A percentile compares a stretch with the other conserved stretches of the same genome.
Conservation (phyloP, 2,888 invertebrate species). For the Epinotia ramella region DNA sequence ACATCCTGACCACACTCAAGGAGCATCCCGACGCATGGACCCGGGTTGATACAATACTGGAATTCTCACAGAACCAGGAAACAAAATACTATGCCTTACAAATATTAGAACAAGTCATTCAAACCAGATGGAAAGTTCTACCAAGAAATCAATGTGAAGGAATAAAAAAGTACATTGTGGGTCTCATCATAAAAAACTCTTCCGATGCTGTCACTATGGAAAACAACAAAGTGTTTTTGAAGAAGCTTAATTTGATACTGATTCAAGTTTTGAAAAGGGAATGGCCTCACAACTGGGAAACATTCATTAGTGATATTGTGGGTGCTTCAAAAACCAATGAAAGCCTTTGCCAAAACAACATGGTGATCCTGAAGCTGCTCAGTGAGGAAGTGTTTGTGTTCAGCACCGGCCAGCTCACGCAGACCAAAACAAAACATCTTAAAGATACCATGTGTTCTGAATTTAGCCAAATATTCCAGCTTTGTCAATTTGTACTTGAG, state of each 20-base stretch:
- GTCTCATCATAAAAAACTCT: conserved; percentile 98
- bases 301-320: conserved; percentile 99
- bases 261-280: conserved; percentile 99
- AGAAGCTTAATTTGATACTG: conserved; percentile 99
- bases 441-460: conserved; percentile 99
- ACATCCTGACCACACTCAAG: conserved; percentile 96
- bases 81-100: conserved; percentile 99
- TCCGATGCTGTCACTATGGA: conserved; percentile 96
- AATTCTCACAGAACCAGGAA: conserved; percentile 98
- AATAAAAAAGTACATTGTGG: conserved; percentile 99
- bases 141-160: conserved; percentile 99
- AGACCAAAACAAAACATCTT: conserved; percentile 99
- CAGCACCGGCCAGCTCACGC: conserved; percentile 98
- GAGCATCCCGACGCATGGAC: conserved; percentile 99
- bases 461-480: conserved; percentile 98
- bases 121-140: conserved; percentile 99
- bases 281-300: conserved; percentile 99
- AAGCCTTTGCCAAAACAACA: conserved; percentile 99
- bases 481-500: conserved; percentile 99
- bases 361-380: conserved; percentile 98
- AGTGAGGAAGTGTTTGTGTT: conserved; percentile 99
- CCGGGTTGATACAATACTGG: conserved; percentile 98
- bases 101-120: conserved; percentile 99
- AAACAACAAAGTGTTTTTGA: conserved; percentile 97
- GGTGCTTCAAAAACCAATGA: conserved; percentile 99